Percentiles rank a stretch among this genome's conserved stretches.
These are phyloP conservation scores for Acronicta alni DNA, from an alignment of 2,888 invertebrate species.

Conservation along the genomic window DNA sequence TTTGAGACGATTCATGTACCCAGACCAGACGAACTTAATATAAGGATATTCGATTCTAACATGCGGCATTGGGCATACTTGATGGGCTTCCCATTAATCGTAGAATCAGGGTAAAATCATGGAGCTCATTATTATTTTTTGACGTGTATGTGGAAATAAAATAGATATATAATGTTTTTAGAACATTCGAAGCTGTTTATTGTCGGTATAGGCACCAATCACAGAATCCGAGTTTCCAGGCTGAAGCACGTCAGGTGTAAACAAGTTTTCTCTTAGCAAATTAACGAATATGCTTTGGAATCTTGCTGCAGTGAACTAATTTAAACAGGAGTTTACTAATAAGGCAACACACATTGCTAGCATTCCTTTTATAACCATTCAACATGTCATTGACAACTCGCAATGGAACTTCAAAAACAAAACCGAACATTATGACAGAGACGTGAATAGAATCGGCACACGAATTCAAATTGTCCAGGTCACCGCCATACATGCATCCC, in stretches of 20 bases:
- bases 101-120: too few relatives aligned
- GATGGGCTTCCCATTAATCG: too few relatives aligned
- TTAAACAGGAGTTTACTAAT: constrained; percentile 15
- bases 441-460: constrained; percentile 52
- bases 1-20: constrained; percentile 27
- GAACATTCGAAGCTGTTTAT: too few relatives aligned
- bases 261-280: background rate
- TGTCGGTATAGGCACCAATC: too few relatives aligned
- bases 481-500: constrained; percentile 52
- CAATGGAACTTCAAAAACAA: constrained; percentile 45
- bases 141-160: too few relatives aligned
- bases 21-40: constrained; percentile 4
- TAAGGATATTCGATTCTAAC: too few relatives aligned
- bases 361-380: constrained; percentile 6
- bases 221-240: background rate
- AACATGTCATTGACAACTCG: constrained; percentile 32
- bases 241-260: too few relatives aligned
- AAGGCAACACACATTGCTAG: constrained; percentile 20
- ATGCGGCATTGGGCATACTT: too few relatives aligned
- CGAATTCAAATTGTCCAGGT: constrained; percentile 39
- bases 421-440: constrained; percentile 41
- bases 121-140: too few relatives aligned
- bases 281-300: constrained; percentile 2
- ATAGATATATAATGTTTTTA: too few relatives aligned
- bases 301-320: background rate